A percentile compares a stretch with the other conserved stretches of the same genome.
Conservation (phyloP, 2,888 invertebrate species). For the Leptogaster cylindrica region DNA sequence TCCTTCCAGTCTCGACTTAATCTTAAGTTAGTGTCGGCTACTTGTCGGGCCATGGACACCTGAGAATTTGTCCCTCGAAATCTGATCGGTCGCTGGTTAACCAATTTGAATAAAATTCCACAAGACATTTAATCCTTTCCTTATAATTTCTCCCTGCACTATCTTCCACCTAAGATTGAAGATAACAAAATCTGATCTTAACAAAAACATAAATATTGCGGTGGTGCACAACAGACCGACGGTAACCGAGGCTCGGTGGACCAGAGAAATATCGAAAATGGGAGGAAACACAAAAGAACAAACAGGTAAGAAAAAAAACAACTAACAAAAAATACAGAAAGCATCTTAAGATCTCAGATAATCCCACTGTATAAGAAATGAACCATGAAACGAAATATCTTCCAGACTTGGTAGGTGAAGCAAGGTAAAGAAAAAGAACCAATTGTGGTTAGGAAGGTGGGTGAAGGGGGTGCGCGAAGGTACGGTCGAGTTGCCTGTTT, state of each 20-base stretch:
- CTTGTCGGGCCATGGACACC: too few species aligned
- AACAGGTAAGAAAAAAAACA: conserved; percentile 21
- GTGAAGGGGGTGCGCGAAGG: not conserved
- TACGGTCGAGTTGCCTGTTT: not conserved
- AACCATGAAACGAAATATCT: conserved; percentile 46
- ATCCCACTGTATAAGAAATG: conserved; percentile 45
- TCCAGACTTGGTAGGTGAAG: conserved; percentile 16
- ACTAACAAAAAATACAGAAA: conserved; percentile 26
- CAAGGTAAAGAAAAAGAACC: conserved; percentile 5
- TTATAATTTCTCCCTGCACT: conserved; percentile 31
- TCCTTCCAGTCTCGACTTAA: too few species aligned
- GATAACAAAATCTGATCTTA: conserved; percentile 33
- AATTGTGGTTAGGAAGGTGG: not conserved
- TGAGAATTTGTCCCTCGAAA: not conserved
- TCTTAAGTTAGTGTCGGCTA: too few species aligned
- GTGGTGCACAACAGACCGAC: not conserved
- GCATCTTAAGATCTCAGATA: conserved; percentile 41
- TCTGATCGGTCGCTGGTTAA: not conserved
- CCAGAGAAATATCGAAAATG: conserved; percentile 11
- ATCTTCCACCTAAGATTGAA: conserved; percentile 23
- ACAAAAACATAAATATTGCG: conserved; percentile 26
- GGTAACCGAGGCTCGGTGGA: not conserved
- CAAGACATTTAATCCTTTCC: conserved; percentile 38
- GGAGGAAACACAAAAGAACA: conserved; percentile 14
- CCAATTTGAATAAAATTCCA: conserved; percentile 29